Evolutionary conservation across 2,113 vertebrate genomes (phyloP).

Genomic region (Oreotragus oreotragus): DNA sequence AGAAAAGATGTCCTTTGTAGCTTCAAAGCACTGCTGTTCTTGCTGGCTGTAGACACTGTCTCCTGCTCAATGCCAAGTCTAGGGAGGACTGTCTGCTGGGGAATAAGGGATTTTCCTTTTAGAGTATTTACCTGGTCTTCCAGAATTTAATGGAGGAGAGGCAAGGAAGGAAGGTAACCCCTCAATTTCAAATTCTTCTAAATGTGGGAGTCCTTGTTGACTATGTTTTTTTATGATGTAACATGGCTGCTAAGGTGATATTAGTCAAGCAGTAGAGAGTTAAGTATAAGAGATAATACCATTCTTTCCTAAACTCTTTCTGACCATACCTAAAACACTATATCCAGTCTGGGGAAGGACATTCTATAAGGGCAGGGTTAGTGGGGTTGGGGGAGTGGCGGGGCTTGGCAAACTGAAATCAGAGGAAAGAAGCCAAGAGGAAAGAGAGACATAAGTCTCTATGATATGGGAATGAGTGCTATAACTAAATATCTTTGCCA

Average conservation of each 20-base stretch:
- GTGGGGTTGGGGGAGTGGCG: rapidly evolving
- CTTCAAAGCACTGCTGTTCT: not conserved
- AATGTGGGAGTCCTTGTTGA: not conserved
- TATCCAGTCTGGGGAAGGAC: not conserved
- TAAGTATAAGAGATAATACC: not conserved
- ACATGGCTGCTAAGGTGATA: not conserved
- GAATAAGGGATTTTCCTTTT: constrained; percentile 40
- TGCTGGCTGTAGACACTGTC: not conserved
- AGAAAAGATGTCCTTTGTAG: not conserved
- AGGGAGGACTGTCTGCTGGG: not conserved
- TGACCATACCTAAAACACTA: not conserved
- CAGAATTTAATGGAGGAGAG: not conserved
- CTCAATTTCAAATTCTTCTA: constrained; percentile 13
- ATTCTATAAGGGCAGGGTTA: not conserved
- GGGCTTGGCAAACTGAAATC: not conserved
- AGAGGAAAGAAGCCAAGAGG: not conserved
- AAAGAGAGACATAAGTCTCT: not conserved
- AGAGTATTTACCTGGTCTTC: not conserved
- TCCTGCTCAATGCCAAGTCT: not conserved
- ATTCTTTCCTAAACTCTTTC: not conserved
- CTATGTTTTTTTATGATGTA: not conserved
- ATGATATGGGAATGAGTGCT: not conserved
- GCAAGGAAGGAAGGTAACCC: not conserved
- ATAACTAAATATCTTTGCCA: constrained; percentile 6
- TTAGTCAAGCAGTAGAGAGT: not conserved